These are phyloP conservation scores for Andricus curvator DNA, from an alignment of 2,888 invertebrate genomes.

Conservation along the genomic window DNA sequence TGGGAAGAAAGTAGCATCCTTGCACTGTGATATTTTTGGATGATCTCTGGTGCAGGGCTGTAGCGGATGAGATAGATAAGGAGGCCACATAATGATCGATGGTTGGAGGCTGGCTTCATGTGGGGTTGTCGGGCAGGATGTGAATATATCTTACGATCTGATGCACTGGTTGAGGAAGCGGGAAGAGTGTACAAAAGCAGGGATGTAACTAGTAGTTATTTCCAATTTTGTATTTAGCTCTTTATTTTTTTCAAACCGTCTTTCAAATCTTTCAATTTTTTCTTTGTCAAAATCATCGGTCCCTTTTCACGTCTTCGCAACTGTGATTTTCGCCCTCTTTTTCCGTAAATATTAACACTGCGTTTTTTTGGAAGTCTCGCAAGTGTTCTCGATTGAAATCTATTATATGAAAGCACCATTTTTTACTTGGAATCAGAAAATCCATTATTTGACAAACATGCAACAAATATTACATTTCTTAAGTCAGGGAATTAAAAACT, in stretches of 20 bases:
- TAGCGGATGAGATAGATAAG: slow-evolving; percentile 4
- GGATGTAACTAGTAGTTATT: neutral
- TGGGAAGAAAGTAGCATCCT: neutral
- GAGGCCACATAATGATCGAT: neutral
- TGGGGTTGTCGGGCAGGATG: neutral
- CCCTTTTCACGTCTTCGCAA: neutral
- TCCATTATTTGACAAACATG: no score
- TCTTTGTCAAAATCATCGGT: neutral
- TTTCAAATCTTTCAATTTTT: no score
- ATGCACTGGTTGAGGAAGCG: slow-evolving; percentile 6
- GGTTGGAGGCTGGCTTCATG: slow-evolving; percentile 6
- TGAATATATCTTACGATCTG: neutral
- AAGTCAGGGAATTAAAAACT: no score
- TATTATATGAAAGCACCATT: no score
- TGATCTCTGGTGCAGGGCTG: neutral
- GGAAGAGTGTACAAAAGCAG: neutral
- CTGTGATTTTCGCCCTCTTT: no score
- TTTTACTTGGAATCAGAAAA: no score
- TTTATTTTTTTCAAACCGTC: neutral
- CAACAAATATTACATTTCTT: no score
- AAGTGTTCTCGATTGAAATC: no score
- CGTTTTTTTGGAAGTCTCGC: no score
- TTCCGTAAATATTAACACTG: no score
- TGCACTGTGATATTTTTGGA: neutral
- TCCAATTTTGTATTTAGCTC: neutral